Evolutionary conservation across 2,888 invertebrate species (phyloP).

Genomic region (Heliconius ismenius): DNA sequence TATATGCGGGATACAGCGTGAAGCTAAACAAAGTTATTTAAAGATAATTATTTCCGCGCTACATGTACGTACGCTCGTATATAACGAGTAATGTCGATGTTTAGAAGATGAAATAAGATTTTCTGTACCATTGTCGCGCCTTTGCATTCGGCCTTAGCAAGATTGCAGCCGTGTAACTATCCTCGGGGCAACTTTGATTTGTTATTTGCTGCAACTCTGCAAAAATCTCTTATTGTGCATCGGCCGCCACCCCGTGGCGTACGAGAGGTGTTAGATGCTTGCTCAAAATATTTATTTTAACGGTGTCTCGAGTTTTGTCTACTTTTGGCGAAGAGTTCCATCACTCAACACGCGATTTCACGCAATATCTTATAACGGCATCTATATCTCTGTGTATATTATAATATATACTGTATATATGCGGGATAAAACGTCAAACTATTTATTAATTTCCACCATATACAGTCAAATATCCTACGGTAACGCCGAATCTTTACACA

Average conservation of each 20-base stretch:
- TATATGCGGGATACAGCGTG: too few relatives aligned
- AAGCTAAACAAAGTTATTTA: too few relatives aligned
- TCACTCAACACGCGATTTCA: background rate
- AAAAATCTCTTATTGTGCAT: conserved; percentile 7
- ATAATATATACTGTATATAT: too few relatives aligned
- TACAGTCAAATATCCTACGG: background rate
- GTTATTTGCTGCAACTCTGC: conserved; percentile 23
- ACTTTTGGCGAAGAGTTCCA: background rate
- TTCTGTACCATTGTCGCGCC: background rate
- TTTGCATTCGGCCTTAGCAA: conserved; percentile 16
- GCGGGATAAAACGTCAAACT: background rate
- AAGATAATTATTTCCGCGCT: too few relatives aligned
- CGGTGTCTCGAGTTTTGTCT: conserved; percentile 9
- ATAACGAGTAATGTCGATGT: background rate
- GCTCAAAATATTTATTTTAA: conserved; percentile 8
- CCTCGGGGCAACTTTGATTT: conserved; percentile 29
- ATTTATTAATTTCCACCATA: background rate
- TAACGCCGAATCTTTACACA: background rate
- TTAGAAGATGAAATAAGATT: background rate
- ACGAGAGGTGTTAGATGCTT: background rate
- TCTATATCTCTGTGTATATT: too few relatives aligned
- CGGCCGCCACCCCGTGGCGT: background rate
- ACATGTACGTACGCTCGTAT: background rate
- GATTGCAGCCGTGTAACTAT: conserved; percentile 25
- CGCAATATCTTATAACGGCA: too few relatives aligned